Conservation (phyloP, 1,140 invertebrate species). For the Kradibia gibbosae region DNA sequence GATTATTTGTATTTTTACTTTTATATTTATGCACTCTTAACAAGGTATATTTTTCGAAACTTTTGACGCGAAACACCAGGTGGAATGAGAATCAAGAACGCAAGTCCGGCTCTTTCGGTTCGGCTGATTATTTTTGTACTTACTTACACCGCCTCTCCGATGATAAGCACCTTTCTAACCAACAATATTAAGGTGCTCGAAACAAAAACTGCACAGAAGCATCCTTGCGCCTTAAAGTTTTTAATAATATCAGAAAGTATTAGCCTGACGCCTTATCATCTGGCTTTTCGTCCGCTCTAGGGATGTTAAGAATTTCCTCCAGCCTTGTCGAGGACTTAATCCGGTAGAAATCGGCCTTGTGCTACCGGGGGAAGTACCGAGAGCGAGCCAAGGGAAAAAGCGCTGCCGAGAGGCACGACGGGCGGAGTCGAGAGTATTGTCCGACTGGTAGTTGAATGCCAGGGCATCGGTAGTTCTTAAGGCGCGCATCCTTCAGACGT, state of each 20-base stretch:
- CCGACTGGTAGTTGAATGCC: not conserved
- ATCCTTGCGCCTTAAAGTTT: not conserved
- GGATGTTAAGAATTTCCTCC: not conserved
- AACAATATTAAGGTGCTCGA: no score
- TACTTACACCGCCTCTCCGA: no score
- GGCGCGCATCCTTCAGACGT: not conserved
- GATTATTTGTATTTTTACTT: no score
- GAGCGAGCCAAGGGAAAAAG: not conserved
- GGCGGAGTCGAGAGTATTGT: not conserved
- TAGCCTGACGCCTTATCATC: not conserved
- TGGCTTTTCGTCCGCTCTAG: not conserved
- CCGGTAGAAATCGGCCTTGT: not conserved
- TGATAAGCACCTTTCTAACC: no score
- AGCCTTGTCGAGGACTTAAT: no score
- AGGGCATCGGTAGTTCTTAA: slow-evolving; percentile 7
- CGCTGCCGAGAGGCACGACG: not conserved
- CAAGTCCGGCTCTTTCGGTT: no score
- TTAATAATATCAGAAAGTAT: not conserved
- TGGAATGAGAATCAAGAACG: no score
- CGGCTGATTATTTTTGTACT: no score
- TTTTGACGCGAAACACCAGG: no score
- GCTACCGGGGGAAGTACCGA: not conserved
- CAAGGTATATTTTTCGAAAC: no score
- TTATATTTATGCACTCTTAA: no score
- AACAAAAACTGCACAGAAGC: not conserved